Evolutionary conservation across 2,888 invertebrate species (phyloP), one percentile per base, ranked within the genome.

Genomic region (Formica aserva): DNA sequence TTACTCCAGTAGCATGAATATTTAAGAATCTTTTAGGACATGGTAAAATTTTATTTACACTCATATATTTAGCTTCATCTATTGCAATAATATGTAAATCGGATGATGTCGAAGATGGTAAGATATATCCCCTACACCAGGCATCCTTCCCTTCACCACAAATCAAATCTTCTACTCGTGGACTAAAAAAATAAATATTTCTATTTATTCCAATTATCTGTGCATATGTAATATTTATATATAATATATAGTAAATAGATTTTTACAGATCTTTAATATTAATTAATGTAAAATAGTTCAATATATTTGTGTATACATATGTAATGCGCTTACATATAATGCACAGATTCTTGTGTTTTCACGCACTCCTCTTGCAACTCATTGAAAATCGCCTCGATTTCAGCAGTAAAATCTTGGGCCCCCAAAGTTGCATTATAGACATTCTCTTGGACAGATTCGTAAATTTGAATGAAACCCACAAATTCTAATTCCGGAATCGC

Each of bases 121-220:
- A n/a, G 4, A 94, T 89, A 69, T 91, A 89, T 26, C 94, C 94
- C 35, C 94, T 91, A 1, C 89, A 71, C 94, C 94, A 94, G 0
- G n/a, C 75, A 9, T 82, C 74, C 1, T 48, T 26, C 32, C 87
- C 84, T 52, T 89, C 83, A 2, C 92, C 93, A 62, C 92, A 92
- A 57, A 94, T 83, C 8, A 92, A 83, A 18, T 93, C 93, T 5
- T 90, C 91, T 11, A 92, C 11, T 9, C 86, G 74, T 6, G 93
- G 91, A 9, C 90, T 92, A 65, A 55, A 26, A 84, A 77, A 3
- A 65, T n/a, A 29, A 72, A 60, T 75, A 45, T 4, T 45, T 63
- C 29, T 57, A 32, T 57, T 57, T 18, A 45, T 75, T 45, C 3
- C 9, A 75, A 48, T 3, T 62, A 18, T 48, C 3, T 75, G 15